Conservation (phyloP, 2,888 invertebrate species). For the Agonopterix subpropinquella region DNA sequence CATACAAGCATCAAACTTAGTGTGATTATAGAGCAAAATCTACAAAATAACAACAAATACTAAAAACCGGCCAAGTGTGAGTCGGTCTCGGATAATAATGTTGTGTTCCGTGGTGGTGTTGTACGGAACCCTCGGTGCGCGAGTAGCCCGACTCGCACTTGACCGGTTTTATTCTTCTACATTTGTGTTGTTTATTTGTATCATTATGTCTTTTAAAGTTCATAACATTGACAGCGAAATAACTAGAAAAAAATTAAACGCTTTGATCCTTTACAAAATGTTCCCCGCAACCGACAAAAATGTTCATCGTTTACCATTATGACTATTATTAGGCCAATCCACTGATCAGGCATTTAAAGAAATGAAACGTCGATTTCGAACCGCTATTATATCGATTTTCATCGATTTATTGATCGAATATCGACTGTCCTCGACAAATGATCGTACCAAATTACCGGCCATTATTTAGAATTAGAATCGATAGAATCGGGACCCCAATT, state of each 20-base stretch:
- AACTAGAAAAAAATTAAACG: constrained; percentile 10
- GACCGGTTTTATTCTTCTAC: too few relatives aligned
- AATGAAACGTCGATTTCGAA: constrained; percentile 69
- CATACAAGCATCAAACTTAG: too few relatives aligned
- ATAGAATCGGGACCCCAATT: constrained; percentile 72
- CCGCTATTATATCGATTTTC: constrained; percentile 70
- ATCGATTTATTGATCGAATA: constrained; percentile 75
- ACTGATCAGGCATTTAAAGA: constrained; percentile 73
- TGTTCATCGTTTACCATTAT: constrained; percentile 64
- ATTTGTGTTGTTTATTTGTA: too few relatives aligned
- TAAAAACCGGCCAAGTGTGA: too few relatives aligned
- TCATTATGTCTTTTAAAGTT: too few relatives aligned
- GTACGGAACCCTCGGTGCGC: too few relatives aligned
- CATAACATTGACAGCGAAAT: not conserved
- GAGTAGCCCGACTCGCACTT: too few relatives aligned
- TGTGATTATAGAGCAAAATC: too few relatives aligned
- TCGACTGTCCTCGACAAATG: constrained; percentile 74
- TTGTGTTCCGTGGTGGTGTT: too few relatives aligned
- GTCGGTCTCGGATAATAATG: too few relatives aligned
- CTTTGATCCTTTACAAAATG: constrained; percentile 28
- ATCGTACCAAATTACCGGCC: constrained; percentile 68
- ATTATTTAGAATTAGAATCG: constrained; percentile 74
- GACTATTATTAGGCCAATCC: constrained; percentile 69
- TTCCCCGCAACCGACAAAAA: constrained; percentile 40
- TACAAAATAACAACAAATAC: too few relatives aligned